A percentile compares a stretch with the other conserved stretches of the same genome.
These are phyloP conservation scores for Trimorus sp. DNA, from an alignment of 2,888 invertebrate genomes.

Conservation along the genomic window DNA sequence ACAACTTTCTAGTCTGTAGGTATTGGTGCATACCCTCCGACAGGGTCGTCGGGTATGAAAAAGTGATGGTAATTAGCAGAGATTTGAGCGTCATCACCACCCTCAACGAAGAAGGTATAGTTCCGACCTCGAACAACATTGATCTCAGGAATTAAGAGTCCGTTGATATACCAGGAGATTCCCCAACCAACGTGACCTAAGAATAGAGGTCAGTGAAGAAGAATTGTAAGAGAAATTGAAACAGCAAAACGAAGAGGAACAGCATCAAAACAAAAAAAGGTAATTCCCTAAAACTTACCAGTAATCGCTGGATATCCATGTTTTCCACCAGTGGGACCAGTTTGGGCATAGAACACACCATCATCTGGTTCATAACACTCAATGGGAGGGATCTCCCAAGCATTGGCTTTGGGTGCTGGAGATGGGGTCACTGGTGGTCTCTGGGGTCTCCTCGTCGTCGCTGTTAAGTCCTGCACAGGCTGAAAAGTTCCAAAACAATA, in stretches of 20 bases:
- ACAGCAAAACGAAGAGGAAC: too few species aligned
- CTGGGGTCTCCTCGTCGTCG: conserved; percentile 77
- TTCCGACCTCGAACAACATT: conserved; percentile 92
- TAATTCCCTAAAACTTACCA: conserved; percentile 83
- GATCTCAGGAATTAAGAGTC: conserved; percentile 94
- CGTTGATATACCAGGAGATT: conserved; percentile 97
- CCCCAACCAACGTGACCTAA: conserved; percentile 97
- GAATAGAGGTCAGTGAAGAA: too few species aligned
- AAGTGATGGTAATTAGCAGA: conserved; percentile 96
- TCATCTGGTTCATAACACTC: conserved; percentile 95
- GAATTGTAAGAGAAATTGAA: too few species aligned
- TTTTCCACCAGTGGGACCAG: conserved; percentile 91
- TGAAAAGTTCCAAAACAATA: conserved; percentile 8
- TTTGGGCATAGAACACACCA: conserved; percentile 95
- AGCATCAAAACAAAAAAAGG: too few species aligned
- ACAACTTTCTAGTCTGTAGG: too few species aligned
- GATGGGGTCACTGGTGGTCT: conserved; percentile 83
- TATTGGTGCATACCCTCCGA: conserved; percentile 96
- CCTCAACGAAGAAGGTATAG: conserved; percentile 94
- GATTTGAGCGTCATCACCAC: conserved; percentile 89
- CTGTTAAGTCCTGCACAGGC: conserved; percentile 67
- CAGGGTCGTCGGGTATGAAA: conserved; percentile 94
- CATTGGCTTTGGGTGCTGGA: conserved; percentile 84
- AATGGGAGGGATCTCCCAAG: conserved; percentile 95
- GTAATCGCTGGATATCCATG: conserved; percentile 93